These are phyloP conservation scores for Noctua pronuba DNA, from an alignment of 2,888 invertebrate genomes.

Conservation along the genomic window DNA sequence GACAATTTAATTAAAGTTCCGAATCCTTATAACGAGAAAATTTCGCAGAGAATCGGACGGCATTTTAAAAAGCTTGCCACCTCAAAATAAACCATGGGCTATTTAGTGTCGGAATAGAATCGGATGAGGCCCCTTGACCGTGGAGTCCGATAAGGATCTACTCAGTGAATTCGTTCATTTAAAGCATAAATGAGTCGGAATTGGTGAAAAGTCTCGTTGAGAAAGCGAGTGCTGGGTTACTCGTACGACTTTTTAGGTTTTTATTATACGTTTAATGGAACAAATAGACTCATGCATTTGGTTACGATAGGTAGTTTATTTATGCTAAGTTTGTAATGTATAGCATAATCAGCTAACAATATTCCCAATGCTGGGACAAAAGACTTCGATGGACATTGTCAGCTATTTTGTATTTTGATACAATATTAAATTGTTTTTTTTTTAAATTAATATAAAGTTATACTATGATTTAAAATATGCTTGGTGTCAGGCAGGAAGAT, in stretches of 20 bases:
- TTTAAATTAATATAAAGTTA: neutral
- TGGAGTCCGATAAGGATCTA: conserved; percentile 84
- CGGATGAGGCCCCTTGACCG: conserved; percentile 83
- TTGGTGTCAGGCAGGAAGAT: neutral
- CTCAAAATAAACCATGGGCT: conserved; percentile 85
- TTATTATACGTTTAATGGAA: conserved; percentile 17
- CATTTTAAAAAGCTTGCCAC: conserved; percentile 79
- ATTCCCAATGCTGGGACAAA: neutral
- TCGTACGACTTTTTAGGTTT: conserved; percentile 35
- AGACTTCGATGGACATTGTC: neutral
- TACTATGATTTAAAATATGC: neutral
- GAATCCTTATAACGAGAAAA: conserved; percentile 52
- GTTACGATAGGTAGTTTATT: neutral
- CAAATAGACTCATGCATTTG: conserved; percentile 14
- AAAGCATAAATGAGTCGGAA: conserved; percentile 81
- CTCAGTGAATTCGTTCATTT: conserved; percentile 83
- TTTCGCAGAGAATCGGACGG: conserved; percentile 63
- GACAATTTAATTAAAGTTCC: conserved; percentile 34
- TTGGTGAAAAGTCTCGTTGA: conserved; percentile 74
- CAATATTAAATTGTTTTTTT: neutral
- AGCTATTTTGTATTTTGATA: neutral
- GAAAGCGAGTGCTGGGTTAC: conserved; percentile 60
- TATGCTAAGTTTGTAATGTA: neutral
- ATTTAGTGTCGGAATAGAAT: conserved; percentile 84
- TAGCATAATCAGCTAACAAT: neutral